Evolutionary conservation across 2,113 vertebrate species (phyloP).

Genomic region (Triplophysa rosa): DNA sequence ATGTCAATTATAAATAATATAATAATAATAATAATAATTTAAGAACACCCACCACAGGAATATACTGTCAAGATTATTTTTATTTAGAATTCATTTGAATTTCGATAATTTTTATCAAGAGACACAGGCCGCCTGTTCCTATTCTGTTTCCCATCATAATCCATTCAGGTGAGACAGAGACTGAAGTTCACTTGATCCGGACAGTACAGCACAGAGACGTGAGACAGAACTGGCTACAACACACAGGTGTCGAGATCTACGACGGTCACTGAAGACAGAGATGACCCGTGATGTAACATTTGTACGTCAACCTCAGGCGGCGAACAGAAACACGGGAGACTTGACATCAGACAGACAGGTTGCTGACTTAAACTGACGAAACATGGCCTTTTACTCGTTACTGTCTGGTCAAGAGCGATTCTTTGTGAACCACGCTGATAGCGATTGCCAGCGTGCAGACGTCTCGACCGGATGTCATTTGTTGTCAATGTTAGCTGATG

Average conservation of each 20-base stretch:
- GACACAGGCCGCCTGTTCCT: not conserved
- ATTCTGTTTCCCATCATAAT: constrained; percentile 7
- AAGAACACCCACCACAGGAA: too few relatives aligned
- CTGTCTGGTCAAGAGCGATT: not conserved
- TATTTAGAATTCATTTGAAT: too few relatives aligned
- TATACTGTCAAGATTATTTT: too few relatives aligned
- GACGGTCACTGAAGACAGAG: constrained; percentile 6
- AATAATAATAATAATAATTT: too few relatives aligned
- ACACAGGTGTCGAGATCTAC: constrained; percentile 39
- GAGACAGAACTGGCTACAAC: not conserved
- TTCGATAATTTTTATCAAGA: not conserved
- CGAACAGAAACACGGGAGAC: not conserved
- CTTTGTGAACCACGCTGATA: not conserved
- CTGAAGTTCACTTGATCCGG: constrained; percentile 45
- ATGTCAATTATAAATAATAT: too few relatives aligned
- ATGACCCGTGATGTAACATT: constrained; percentile 18
- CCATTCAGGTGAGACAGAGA: constrained; percentile 28
- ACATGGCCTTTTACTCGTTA: not conserved
- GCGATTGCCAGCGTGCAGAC: not conserved
- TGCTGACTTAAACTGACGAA: not conserved
- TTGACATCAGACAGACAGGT: constrained; percentile 7
- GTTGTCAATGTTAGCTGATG: too few relatives aligned
- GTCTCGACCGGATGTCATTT: not conserved
- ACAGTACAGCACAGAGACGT: constrained; percentile 48
- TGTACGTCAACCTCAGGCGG: not conserved